Percentiles rank a stretch among this genome's conserved stretches.
phyloP scores from a whole-genome alignment of 2,888 invertebrate species.

The Pelosia muscerda region DNA sequence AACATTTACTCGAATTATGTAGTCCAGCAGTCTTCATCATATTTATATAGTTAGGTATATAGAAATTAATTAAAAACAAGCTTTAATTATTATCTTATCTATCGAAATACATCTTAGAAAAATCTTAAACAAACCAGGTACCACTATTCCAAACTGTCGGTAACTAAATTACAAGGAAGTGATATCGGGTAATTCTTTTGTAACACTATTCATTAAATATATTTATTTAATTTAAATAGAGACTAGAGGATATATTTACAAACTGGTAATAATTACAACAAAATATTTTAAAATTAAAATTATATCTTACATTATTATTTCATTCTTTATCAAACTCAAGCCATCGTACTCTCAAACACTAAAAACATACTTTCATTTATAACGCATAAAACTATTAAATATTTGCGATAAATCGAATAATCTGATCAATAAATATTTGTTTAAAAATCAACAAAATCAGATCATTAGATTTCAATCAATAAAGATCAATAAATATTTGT shows the following conservation, averaged over 20 bases:
- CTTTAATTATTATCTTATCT: not conserved
- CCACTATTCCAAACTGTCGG: not conserved
- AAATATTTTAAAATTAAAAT: not conserved
- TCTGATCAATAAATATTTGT: no score
- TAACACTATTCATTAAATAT: not conserved
- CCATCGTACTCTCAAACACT: not conserved
- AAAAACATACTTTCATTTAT: not conserved
- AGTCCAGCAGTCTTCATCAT: no score
- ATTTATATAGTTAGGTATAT: no score
- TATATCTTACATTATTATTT: not conserved
- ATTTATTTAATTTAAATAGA: constrained; percentile 20
- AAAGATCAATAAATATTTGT: no score
- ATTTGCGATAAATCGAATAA: no score
- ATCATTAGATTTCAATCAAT: no score
- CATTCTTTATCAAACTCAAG: not conserved
- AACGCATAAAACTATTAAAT: no score
- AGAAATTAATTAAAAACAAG: no score
- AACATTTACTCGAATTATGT: no score
- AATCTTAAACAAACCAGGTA: not conserved
- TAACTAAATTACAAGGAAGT: not conserved
- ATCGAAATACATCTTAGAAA: not conserved
- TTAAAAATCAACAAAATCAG: no score
- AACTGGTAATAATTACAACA: constrained; percentile 44
- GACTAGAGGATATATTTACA: constrained; percentile 69
- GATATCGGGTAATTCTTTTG: not conserved